Evolutionary conservation across 2,888 invertebrate genomes (phyloP).

Genomic region (Pachymerium ferrugineum): DNA sequence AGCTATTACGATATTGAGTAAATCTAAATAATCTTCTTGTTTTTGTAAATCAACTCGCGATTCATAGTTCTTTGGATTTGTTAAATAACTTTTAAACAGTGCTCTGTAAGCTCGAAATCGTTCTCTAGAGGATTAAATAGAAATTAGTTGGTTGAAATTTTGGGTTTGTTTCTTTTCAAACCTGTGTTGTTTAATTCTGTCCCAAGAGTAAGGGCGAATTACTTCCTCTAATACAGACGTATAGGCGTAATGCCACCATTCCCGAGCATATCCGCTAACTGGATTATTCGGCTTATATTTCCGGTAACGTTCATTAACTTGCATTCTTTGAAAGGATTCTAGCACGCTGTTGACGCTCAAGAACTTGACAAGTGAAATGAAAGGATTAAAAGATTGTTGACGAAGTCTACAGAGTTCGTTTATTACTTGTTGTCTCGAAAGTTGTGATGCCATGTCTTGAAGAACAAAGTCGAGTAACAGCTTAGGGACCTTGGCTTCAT

Average conservation of each 20-base stretch:
- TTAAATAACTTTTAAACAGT: slow-evolving; percentile 63
- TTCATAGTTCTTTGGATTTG: slow-evolving; percentile 67
- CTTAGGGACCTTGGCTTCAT: slow-evolving; percentile 47
- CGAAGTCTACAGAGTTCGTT: not conserved
- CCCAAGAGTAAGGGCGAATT: slow-evolving; percentile 69
- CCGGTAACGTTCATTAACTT: slow-evolving; percentile 62
- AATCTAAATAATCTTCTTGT: slow-evolving; percentile 66
- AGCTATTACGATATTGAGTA: slow-evolving; percentile 69
- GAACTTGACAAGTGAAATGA: slow-evolving; percentile 51
- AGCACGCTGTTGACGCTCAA: slow-evolving; percentile 52
- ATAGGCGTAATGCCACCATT: slow-evolving; percentile 73
- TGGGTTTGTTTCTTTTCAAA: no score
- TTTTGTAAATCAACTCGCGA: slow-evolving; percentile 66
- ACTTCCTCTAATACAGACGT: slow-evolving; percentile 64
- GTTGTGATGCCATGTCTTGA: slow-evolving; percentile 64
- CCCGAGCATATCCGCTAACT: slow-evolving; percentile 56
- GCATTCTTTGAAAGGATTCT: slow-evolving; percentile 55
- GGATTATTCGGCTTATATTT: slow-evolving; percentile 59
- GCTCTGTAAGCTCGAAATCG: slow-evolving; percentile 64
- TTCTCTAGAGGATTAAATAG: slow-evolving; percentile 47
- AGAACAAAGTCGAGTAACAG: slow-evolving; percentile 46
- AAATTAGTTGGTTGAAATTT: not conserved
- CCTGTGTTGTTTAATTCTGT: slow-evolving; percentile 62
- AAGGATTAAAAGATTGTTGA: not conserved
- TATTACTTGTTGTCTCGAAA: slow-evolving; percentile 59